Evolutionary conservation across 1,140 invertebrate genomes (phyloP), one percentile per base, ranked within the genome.

Genomic region (Amyelois transitella): DNA sequence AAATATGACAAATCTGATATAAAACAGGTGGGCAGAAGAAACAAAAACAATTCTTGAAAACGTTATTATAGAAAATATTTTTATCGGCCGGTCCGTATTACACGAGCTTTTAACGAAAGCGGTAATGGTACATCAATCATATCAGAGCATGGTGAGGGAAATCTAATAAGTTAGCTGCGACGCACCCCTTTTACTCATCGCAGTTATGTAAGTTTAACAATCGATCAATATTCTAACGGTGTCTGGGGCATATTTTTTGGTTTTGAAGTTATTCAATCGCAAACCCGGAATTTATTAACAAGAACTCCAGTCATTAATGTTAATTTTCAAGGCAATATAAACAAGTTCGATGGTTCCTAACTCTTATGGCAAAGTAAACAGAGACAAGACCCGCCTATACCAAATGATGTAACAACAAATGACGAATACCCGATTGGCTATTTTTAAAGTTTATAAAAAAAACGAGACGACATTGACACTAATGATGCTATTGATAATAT

Each of bases 61-160:
- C n/a, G n/a, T n/a, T n/a, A n/a, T n/a, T n/a, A n/a, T n/a, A n/a
- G n/a, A n/a, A n/a, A n/a, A n/a, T n/a, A n/a, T n/a, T n/a, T n/a
- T n/a, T n/a, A n/a, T n/a, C n/a, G n/a, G n/a, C n/a, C n/a, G n/a
- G 10, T 2, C 8, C 10, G n/a, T 48, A 48, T 48, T 21, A 48
- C 18, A 14, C 8, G 73, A 58, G 75, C 69, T 71, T 80, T 78
- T 63, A 72, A 60, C 62, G 18, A 50, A 65, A 71, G 59, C 73
- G 72, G 69, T 70, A 68, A 58, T 54, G 54, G 49, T 43, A 61
- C 69, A 84, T 86, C 76, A 78, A 77, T 82, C 77, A 82, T 69
- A 45, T 49, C 69, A 68, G 61, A 67, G 64, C 75, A 71, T 62
- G 38, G 66, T 62, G 62, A 68, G 66, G 62, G 65, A 66, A 21